Base-by-base conservation (phyloP, 1,140 invertebrate species). In the Hylyphantes graminicola region DNA sequence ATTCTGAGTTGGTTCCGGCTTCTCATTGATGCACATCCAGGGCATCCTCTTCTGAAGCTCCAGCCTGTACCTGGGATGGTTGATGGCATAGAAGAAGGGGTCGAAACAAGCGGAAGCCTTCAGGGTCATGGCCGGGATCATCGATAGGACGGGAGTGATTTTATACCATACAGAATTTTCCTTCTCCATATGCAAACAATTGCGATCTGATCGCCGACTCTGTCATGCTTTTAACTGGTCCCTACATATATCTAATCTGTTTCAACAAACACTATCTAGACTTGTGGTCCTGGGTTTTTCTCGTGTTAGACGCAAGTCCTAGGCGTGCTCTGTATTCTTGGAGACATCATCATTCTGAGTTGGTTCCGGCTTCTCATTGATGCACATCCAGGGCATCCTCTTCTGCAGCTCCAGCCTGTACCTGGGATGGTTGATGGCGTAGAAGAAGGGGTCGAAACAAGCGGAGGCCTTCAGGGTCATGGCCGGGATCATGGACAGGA, bases 351-450 rank as follows among this genome's bases (percentile, higher is more conserved):
- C 76, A 2, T 11, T 15, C 9, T 63, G 8, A 7, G 51, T 63
- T 1, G 55, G 8, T 13, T 54, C 51, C 8, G 76, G 15, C n/a
- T 55, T 78, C 87, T 93, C 93, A 64, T 92, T 92, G 35, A 93
- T 92, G 19, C 92, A 92, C 90, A 94, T 90, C 93, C 93, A 94
- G 8, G 93, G 93, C 21, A 94, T 89, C 12, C 93, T 92, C 81
- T 93, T 93, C 87, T 93, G 91, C 61, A 94, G 87, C 87, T 94
- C 93, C 84, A 92, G 88, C 93, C 94, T 94, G 91, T 95, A 96
- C 92, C 92, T 93, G n/a, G 95, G 95, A 91, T 96, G 95, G 88
- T 94, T 96, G 82, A 96, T 95, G 12, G 95, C 95, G 87, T 96
- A 96, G 7, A 96, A 93, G 88, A 95, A 96, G 0, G 95, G 95